phyloP scores from a whole-genome alignment of 2,113 vertebrate species.

The Orthonyx spaldingii region DNA sequence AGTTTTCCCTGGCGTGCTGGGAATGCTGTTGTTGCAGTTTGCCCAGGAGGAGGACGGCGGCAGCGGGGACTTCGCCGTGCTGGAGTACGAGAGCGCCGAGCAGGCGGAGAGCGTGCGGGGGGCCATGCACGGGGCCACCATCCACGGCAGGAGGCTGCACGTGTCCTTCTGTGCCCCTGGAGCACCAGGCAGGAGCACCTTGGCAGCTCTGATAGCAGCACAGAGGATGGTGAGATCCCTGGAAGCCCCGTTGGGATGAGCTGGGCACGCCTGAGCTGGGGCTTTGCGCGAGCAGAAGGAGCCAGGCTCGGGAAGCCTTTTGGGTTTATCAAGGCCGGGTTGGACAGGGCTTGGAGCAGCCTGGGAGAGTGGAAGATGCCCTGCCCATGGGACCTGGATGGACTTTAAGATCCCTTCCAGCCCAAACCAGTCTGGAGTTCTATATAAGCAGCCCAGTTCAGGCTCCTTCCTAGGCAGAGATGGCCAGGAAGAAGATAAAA shows the following conservation, averaged over 20 bases:
- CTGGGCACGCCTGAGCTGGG: background rate
- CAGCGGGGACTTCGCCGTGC: slow-evolving; percentile 85
- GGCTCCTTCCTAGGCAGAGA: background rate
- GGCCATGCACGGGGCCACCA: slow-evolving; percentile 71
- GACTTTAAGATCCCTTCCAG: background rate
- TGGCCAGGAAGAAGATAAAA: background rate
- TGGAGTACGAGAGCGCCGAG: slow-evolving; percentile 88
- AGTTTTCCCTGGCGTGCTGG: rapidly evolving
- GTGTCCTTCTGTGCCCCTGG: slow-evolving; percentile 92
- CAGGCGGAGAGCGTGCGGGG: slow-evolving; percentile 85
- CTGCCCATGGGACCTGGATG: background rate
- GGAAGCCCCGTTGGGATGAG: background rate
- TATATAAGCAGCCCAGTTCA: background rate
- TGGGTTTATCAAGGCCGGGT: background rate
- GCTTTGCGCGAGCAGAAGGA: background rate
- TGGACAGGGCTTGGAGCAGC: background rate
- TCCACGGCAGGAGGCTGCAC: slow-evolving; percentile 81
- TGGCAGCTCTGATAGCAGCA: slow-evolving; percentile 91
- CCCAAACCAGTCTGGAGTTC: background rate
- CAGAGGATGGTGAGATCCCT: slow-evolving; percentile 87
- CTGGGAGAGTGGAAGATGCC: background rate
- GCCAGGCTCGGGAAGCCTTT: background rate
- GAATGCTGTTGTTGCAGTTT: slow-evolving; percentile 72
- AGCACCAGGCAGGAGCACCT: slow-evolving; percentile 88
- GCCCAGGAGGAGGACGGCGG: slow-evolving; percentile 90